phyloP scores from a whole-genome alignment of 2,797 vertebrate genomes.

The Pseudochirops cupreus region DNA sequence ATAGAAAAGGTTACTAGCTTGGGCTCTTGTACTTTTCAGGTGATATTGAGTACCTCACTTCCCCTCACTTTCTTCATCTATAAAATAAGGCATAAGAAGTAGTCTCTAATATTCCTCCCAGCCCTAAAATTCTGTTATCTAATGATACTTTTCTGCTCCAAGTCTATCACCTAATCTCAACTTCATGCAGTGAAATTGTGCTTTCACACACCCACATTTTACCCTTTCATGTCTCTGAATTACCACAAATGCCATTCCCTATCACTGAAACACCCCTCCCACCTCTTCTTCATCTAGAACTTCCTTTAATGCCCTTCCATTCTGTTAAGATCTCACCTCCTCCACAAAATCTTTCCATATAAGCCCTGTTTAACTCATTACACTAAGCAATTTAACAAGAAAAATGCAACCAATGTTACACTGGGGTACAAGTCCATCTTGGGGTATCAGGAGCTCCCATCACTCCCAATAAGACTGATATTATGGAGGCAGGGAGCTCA shows the following conservation, averaged over 20 bases:
- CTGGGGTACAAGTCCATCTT: slow-evolving; percentile 37
- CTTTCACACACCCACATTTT: background rate
- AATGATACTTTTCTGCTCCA: background rate
- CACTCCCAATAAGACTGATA: background rate
- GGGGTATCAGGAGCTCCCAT: background rate
- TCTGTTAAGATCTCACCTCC: slow-evolving; percentile 12
- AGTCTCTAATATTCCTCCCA: background rate
- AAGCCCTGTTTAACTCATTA: slow-evolving; percentile 39
- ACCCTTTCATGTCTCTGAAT: background rate
- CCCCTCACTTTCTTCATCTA: background rate
- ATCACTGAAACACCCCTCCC: background rate
- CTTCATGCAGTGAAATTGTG: background rate
- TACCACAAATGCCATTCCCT: background rate
- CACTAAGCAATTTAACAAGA: background rate
- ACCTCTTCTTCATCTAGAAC: background rate
- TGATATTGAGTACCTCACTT: background rate
- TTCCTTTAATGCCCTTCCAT: slow-evolving; percentile 8
- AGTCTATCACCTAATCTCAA: background rate
- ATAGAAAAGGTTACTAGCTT: background rate
- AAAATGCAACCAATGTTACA: slow-evolving; percentile 17
- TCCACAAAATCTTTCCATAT: slow-evolving; percentile 20
- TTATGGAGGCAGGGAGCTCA: background rate
- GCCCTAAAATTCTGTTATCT: background rate
- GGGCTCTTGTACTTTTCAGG: background rate
- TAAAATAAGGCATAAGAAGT: background rate